Base-by-base conservation (phyloP, 2,888 invertebrate species). In the Epinotia ramella region DNA sequence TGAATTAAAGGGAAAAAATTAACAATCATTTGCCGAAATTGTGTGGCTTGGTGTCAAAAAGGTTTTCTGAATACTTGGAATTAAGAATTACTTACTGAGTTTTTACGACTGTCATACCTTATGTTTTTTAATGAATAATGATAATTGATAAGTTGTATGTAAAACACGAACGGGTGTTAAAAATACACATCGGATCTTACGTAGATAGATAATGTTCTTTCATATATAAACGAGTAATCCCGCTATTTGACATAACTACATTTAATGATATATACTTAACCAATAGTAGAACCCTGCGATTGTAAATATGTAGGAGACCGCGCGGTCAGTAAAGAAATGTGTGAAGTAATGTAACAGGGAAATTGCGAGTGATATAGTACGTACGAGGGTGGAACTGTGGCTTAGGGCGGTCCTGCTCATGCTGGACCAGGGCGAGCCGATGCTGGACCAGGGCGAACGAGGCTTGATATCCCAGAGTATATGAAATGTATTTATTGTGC, bases 401-500 rank as follows among this genome's bases (percentile, higher is more conserved):
- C 13, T 16, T 24, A 46, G 49, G 46, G 16, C 20, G 3, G 2
- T 4, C 2, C 40, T 18, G 3, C 16, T 9, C 9, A 40, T 33
- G 62, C 33, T 0, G 62, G 13, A 13, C 12, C 20, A 20, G 20
- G 20, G 20, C 2, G 20, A 20, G 3, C 16, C 2, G 40, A 18
- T 33, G 62, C 33, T 0, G 62, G 13, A 13, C 12, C 20, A 20
- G 49, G 12, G 18, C 28, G 65, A 28, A 11, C 49, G 49, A 65
- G 49, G 65, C 65, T 24, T 28, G 9, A 24, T 40, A 44, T 57
- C 49, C 65, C 49, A n/a, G 65, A 65, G 28, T 65, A 65, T 28
- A 65, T 65, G 12, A 40, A 67, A 67, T 67, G 56, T 57, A 67
- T 67, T 67, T 67, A 57, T 67, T 53, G 53, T n/a, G 53, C 13